Evolutionary conservation across 2,113 vertebrate species (phyloP).

Genomic region (Corythaixoides concolor): DNA sequence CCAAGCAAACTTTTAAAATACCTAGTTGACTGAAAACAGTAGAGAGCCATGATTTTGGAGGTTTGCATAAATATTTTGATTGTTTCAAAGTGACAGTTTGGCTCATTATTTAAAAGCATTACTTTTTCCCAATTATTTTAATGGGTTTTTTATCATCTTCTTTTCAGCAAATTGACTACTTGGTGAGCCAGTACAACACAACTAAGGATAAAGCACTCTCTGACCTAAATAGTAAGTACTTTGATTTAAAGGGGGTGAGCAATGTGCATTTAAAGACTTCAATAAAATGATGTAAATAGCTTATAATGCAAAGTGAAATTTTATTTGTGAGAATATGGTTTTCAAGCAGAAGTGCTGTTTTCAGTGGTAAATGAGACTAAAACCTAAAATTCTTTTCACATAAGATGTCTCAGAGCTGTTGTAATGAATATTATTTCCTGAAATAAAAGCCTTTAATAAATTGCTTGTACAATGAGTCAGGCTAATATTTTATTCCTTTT

Average conservation of each 20-base stretch:
- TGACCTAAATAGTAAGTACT: constrained; percentile 91
- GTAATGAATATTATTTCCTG: background rate
- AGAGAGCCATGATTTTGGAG: background rate
- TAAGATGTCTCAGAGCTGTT: background rate
- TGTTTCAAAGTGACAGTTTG: background rate
- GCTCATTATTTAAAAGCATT: background rate
- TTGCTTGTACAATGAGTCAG: background rate
- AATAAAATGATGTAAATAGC: background rate
- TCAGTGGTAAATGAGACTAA: background rate
- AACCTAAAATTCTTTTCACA: background rate
- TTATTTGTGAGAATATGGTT: background rate
- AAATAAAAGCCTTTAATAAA: background rate
- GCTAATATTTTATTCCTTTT: background rate
- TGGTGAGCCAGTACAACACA: constrained; percentile 84
- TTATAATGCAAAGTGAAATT: background rate
- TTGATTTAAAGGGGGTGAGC: background rate
- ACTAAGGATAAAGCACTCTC: constrained; percentile 86
- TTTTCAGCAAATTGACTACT: constrained; percentile 90
- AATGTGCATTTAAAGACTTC: background rate
- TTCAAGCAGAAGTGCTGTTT: background rate
- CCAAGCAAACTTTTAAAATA: background rate
- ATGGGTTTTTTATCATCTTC: background rate
- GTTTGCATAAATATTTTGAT: background rate
- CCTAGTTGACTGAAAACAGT: background rate
- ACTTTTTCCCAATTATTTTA: background rate